A percentile compares a stretch with the other conserved stretches of the same genome.
Evolutionary conservation across 2,888 invertebrate species (phyloP).

Genomic region (Andrena hattorfiana): DNA sequence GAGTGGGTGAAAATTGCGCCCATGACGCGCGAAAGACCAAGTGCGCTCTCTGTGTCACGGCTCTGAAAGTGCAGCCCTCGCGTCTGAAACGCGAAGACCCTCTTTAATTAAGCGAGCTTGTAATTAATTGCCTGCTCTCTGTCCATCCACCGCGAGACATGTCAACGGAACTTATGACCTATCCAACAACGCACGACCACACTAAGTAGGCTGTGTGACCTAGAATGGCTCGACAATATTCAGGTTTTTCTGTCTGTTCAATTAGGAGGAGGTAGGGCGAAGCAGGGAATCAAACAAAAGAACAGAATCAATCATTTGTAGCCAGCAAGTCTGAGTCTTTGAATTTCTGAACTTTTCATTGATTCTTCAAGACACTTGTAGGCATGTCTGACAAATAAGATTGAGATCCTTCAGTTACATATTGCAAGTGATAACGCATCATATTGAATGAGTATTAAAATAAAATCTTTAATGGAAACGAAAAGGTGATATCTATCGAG

Average conservation of each 20-base stretch:
- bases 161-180: slow-evolving; percentile 61
- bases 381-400: too few relatives aligned
- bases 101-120: slow-evolving; percentile 69
- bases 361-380: too few relatives aligned
- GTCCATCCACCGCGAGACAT: slow-evolving; percentile 55
- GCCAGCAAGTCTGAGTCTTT: too few relatives aligned
- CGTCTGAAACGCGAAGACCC: slow-evolving; percentile 63
- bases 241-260: not conserved
- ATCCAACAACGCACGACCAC: slow-evolving; percentile 36
- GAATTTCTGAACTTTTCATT: too few relatives aligned
- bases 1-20: slow-evolving; percentile 50
- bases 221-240: slow-evolving; percentile 18
- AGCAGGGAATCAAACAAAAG: too few relatives aligned
- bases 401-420: too few relatives aligned
- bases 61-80: slow-evolving; percentile 56
- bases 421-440: too few relatives aligned
- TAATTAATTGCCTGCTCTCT: slow-evolving; percentile 67
- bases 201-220: slow-evolving; percentile 41
- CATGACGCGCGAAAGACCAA: slow-evolving; percentile 39
- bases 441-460: too few relatives aligned
- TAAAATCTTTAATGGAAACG: too few relatives aligned
- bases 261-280: not conserved
- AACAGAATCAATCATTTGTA: too few relatives aligned
- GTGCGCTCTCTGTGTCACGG: slow-evolving; percentile 34
- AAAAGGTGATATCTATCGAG: too few relatives aligned